Percentiles rank a stretch among this genome's conserved stretches.
phyloP scores from a whole-genome alignment of 2,113 vertebrate species.

The Microcebus jonahi region DNA sequence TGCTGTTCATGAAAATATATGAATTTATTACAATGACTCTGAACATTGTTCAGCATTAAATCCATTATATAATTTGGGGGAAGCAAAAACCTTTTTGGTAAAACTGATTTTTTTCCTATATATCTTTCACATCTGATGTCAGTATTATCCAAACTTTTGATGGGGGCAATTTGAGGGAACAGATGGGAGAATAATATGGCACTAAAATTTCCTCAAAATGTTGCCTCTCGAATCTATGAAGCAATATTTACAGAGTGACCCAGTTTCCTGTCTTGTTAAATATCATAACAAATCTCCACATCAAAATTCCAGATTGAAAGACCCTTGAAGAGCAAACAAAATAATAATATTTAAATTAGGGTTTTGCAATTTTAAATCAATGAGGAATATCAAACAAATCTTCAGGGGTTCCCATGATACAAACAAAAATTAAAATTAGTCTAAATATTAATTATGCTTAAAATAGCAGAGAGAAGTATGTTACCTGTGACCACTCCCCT shows the following conservation, averaged over 20 bases:
- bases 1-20: not conserved
- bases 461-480: slow-evolving; percentile 1
- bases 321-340: slow-evolving; percentile 36
- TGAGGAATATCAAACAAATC: slow-evolving; percentile 9
- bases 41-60: not conserved
- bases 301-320: slow-evolving; percentile 15
- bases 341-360: slow-evolving; percentile 47
- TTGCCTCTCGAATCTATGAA: slow-evolving; percentile 41
- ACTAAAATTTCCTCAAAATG: slow-evolving; percentile 43
- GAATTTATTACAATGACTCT: not conserved
- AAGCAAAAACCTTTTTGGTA: not conserved
- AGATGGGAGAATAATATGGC: not conserved
- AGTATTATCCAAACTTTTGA: not conserved
- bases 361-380: slow-evolving; percentile 58
- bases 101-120: not conserved
- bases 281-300: slow-evolving; percentile 45
- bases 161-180: not conserved
- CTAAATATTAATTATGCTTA: slow-evolving; percentile 36
- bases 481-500: not conserved
- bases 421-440: slow-evolving; percentile 25
- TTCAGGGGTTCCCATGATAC: not conserved
- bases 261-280: slow-evolving; percentile 54
- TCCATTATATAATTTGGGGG: not conserved
- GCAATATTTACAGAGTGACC: slow-evolving; percentile 22
- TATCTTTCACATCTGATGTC: slow-evolving; percentile 10